A percentile compares a stretch with the other conserved stretches of the same genome.
phyloP scores from a whole-genome alignment of 2,797 vertebrate genomes.

The Oreonectes daqikongensis region DNA sequence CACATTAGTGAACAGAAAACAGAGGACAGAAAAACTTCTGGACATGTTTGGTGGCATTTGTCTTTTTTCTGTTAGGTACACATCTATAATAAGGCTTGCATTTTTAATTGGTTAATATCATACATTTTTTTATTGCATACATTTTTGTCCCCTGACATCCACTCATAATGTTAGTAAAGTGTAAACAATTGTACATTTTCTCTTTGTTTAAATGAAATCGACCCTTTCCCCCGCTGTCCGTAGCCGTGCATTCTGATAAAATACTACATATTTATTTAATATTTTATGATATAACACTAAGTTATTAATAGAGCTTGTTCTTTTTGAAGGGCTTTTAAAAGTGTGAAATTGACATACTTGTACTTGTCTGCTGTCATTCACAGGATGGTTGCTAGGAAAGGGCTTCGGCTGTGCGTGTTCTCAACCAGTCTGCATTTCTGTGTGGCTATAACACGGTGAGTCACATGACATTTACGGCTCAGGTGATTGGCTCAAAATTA shows the following conservation, averaged over 20 bases:
- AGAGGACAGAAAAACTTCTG: neutral
- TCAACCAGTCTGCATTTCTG: too few relatives aligned
- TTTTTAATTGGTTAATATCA: conserved; percentile 5
- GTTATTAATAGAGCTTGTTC: neutral
- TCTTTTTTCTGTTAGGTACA: neutral
- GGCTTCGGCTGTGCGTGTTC: neutral
- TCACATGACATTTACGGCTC: neutral
- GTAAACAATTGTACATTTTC: neutral
- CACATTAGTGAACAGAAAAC: neutral
- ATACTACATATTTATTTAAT: neutral
- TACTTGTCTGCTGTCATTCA: conserved; percentile 37
- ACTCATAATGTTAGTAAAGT: neutral
- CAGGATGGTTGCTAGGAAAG: conserved; percentile 42
- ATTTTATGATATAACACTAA: neutral
- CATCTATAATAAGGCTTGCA: neutral
- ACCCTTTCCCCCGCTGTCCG: neutral
- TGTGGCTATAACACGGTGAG: neutral
- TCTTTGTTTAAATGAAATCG: neutral
- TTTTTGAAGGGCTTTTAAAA: neutral
- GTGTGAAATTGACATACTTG: neutral
- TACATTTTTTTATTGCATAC: neutral
- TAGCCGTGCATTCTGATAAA: neutral
- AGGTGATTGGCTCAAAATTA: neutral
- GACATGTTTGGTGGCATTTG: neutral
- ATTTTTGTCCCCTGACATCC: neutral